phyloP scores from a whole-genome alignment of 2,797 vertebrate genomes.

The Rhynchonycteris naso region DNA sequence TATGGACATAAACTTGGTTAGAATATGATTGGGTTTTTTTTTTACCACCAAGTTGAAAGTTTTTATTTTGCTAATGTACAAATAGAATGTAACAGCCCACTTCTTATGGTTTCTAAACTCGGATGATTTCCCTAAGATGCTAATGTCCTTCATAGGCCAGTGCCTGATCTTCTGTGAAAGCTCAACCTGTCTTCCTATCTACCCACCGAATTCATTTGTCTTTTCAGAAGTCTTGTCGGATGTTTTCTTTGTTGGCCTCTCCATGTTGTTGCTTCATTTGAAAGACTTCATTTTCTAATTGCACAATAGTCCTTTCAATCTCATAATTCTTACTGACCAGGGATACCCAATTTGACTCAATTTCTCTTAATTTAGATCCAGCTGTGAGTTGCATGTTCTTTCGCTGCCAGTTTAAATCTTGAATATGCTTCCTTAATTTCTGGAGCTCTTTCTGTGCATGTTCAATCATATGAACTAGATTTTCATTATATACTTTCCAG shows the following conservation, averaged over 20 bases:
- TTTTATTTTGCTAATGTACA: constrained; percentile 76
- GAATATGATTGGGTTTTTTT: too few species aligned
- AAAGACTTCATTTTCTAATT: constrained; percentile 96
- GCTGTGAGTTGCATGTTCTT: constrained; percentile 97
- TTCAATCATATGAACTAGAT: constrained; percentile 97
- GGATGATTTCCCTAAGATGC: accelerated
- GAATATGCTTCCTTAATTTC: constrained; percentile 96
- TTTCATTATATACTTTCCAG: constrained; percentile 97
- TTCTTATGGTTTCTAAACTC: neutral
- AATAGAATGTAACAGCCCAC: neutral
- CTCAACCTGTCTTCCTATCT: neutral
- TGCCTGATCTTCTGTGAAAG: neutral
- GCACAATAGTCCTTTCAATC: constrained; percentile 97
- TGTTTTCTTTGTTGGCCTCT: constrained; percentile 98
- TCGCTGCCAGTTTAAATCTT: constrained; percentile 98
- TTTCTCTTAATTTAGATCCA: constrained; percentile 95
- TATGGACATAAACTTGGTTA: neutral
- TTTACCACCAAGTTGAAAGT: neutral
- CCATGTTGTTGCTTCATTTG: constrained; percentile 95
- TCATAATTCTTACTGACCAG: constrained; percentile 99
- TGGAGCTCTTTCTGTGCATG: constrained; percentile 97
- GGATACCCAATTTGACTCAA: constrained; percentile 98
- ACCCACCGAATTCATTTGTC: neutral
- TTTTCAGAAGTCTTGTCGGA: constrained; percentile 93
- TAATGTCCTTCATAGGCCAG: neutral